Evolutionary conservation across 2,888 invertebrate genomes (phyloP).

Genomic region (Thumatha senex): DNA sequence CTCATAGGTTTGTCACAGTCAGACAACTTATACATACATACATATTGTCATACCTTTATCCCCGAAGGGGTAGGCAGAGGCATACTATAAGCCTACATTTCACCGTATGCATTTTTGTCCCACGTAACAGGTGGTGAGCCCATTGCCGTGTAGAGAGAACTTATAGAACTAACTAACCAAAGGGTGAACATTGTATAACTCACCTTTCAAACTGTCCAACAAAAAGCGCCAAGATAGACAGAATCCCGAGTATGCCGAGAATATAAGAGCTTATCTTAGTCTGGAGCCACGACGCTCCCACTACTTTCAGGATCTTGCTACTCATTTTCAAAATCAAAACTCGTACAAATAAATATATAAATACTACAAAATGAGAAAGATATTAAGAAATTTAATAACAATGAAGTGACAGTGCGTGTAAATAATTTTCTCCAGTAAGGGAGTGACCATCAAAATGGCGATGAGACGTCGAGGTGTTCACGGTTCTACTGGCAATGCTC

Average conservation of each 20-base stretch:
- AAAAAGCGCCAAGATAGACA: slow-evolving; percentile 87
- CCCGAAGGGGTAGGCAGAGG: no score
- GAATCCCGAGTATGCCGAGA: slow-evolving; percentile 85
- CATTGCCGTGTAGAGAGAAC: no score
- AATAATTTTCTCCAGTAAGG: slow-evolving; percentile 68
- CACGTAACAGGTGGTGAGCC: no score
- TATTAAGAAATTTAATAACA: slow-evolving; percentile 81
- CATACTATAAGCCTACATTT: no score
- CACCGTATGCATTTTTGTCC: no score
- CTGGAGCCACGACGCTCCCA: slow-evolving; percentile 90
- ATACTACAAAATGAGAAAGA: slow-evolving; percentile 78
- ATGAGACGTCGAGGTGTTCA: slow-evolving; percentile 53
- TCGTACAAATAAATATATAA: slow-evolving; percentile 39
- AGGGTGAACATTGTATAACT: slow-evolving; percentile 35
- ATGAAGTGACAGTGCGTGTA: slow-evolving; percentile 82
- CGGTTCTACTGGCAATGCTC: slow-evolving; percentile 53
- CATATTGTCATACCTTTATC: no score
- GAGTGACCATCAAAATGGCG: slow-evolving; percentile 76
- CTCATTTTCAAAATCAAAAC: slow-evolving; percentile 49
- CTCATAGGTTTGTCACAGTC: no score
- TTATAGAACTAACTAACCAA: no score
- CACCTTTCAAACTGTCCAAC: slow-evolving; percentile 88
- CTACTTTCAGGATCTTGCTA: slow-evolving; percentile 88
- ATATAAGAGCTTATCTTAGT: slow-evolving; percentile 89
- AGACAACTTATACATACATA: no score